Evolutionary conservation across 2,113 vertebrate genomes (phyloP), one percentile per base, ranked within the genome.

Genomic region (Otocyon megalotis): DNA sequence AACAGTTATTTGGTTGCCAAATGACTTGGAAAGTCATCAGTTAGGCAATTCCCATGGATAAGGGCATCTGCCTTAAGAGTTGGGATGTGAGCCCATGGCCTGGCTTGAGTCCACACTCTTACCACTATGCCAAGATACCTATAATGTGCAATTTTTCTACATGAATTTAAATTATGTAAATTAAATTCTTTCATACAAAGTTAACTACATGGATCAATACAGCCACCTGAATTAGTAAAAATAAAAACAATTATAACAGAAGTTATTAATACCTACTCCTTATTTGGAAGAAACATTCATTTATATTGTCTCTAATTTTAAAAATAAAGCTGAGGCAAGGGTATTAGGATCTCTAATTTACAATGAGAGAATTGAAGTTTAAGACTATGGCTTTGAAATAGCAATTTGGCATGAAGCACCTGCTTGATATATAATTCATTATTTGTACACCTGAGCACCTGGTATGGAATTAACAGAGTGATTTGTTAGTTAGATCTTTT

Each of bases 151-250:
- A 3, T 30, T 53, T 93, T 87, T 48, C 11, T 71, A 53, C 19
- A 50, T 58, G 22, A 93, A 43, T 87, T 96, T 92, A 89, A 92
- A 88, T 62, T 74, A n/a, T 69, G 12, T 10, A 90, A 87, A 80
- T 89, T 35, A 95, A 89, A 76, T 72, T 71, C 0, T 88, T 90
- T 94, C 24, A 87, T 77, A 22, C 11, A 80, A 65, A 86, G 37
- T 87, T 91, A 84, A 85, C 15, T 48, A 53, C 3, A 20, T 58
- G 26, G 10, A 67, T 74, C 32, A 12, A 80, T 48, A 84, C 37
- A 85, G 17, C 20, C 30, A 56, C 79, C 11, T 79, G 85, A 53
- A 83, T 93, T 16, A 69, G 8, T n/a, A 17, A 32, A 94, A 83
- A 35, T 56, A 60, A 82, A 67, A 26, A 72, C 74, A 58, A 58